Percentiles rank a stretch among this genome's conserved stretches.
phyloP scores from a whole-genome alignment of 2,113 vertebrate species.

The Chaetura pelagica region DNA sequence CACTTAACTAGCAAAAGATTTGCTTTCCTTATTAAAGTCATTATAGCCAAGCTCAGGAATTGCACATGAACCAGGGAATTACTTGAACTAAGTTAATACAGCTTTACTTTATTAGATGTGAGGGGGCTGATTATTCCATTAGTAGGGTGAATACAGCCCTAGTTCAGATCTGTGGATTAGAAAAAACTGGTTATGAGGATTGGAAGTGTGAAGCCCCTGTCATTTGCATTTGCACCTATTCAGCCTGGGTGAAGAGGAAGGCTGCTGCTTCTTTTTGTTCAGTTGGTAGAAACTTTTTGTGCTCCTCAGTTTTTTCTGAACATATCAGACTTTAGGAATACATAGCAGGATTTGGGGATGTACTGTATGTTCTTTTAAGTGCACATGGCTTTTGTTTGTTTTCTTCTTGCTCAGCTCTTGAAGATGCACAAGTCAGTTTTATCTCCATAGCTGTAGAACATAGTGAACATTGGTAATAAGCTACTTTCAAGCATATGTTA shows the following conservation, averaged over 20 bases:
- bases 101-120: conserved; percentile 17
- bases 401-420: neutral
- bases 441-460: neutral
- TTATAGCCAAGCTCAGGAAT: conserved; percentile 42
- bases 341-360: neutral
- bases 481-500: neutral
- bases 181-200: neutral
- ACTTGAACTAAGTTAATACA: conserved; percentile 48
- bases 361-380: neutral
- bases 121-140: conserved; percentile 22
- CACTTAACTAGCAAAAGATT: conserved; percentile 56
- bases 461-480: neutral
- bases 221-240: neutral
- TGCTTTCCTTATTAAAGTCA: conserved; percentile 45
- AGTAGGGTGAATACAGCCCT: accelerated
- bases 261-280: neutral
- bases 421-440: neutral
- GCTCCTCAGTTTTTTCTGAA: neutral
- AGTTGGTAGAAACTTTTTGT: neutral
- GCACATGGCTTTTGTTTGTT: neutral
- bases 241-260: neutral
- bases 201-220: neutral
- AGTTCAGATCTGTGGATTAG: neutral
- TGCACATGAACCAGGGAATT: conserved; percentile 14
- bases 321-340: neutral